These are phyloP conservation scores for Oostethus manadensis DNA, from an alignment of 2,113 vertebrate species.

Conservation along the genomic window DNA sequence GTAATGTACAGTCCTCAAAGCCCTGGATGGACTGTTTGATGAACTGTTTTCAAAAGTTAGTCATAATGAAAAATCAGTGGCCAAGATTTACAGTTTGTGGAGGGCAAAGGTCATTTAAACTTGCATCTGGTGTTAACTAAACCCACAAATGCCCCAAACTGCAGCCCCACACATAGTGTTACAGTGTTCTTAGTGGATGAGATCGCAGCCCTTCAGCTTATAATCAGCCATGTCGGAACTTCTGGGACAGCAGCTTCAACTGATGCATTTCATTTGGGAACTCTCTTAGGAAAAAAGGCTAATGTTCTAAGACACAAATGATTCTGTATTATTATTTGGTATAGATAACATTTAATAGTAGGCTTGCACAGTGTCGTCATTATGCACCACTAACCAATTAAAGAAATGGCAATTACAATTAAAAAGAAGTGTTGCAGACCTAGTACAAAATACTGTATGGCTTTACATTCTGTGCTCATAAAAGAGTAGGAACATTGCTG, in stretches of 20 bases:
- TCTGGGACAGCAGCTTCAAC: constrained; percentile 23
- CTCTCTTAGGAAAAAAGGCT: neutral
- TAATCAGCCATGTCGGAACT: constrained; percentile 40
- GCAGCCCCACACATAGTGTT: neutral
- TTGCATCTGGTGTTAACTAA: constrained; percentile 28
- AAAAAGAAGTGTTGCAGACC: neutral
- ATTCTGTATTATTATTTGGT: too few species aligned
- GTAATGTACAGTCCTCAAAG: constrained; percentile 27
- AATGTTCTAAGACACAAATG: too few species aligned
- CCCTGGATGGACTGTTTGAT: constrained; percentile 32
- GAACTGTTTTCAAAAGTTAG: too few species aligned
- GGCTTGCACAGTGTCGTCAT: neutral
- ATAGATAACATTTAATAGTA: neutral
- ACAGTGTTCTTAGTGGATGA: constrained; percentile 28
- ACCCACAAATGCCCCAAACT: constrained; percentile 20
- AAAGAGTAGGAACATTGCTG: neutral
- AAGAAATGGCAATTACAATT: too few species aligned
- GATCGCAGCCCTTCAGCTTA: constrained; percentile 33
- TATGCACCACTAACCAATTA: neutral
- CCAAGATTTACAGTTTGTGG: neutral
- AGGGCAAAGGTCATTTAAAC: neutral
- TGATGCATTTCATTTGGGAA: constrained; percentile 34
- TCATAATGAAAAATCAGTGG: too few species aligned
- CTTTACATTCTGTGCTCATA: neutral
- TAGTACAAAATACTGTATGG: neutral